These are phyloP conservation scores for Macrochelys suwanniensis DNA, from an alignment of 2,797 vertebrate genomes.

Conservation along the genomic window DNA sequence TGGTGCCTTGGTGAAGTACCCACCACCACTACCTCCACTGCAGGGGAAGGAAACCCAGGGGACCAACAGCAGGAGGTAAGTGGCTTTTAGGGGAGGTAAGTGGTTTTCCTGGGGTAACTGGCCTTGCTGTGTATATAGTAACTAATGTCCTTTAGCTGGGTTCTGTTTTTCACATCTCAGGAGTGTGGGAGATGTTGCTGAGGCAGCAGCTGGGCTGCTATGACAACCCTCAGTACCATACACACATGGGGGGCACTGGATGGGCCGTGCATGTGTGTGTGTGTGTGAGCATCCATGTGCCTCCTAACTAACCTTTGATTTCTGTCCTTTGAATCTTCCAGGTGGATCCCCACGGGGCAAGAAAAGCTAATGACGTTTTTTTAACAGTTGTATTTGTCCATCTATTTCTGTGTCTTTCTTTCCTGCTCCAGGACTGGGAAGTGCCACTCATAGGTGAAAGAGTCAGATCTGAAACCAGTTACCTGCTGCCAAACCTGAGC, in stretches of 20 bases:
- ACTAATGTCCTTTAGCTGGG: not conserved
- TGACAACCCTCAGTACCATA: not conserved
- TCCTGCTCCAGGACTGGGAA: conserved; percentile 5
- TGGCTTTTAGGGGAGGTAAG: not conserved
- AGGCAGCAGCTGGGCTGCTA: not conserved
- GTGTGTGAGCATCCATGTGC: not conserved
- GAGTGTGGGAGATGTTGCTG: not conserved
- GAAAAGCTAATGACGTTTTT: not conserved
- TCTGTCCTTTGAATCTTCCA: not conserved
- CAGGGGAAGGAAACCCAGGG: not conserved
- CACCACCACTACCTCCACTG: not conserved
- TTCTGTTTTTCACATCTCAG: not conserved
- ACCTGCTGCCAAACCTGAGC: conserved; percentile 55
- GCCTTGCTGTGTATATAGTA: not conserved
- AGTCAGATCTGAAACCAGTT: conserved; percentile 37
- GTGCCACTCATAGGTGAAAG: conserved; percentile 48
- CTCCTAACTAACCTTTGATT: not conserved
- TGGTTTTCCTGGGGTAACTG: not conserved
- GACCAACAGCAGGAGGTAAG: not conserved
- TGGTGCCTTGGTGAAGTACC: not conserved
- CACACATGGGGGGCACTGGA: not conserved
- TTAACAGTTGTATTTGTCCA: conserved; percentile 23
- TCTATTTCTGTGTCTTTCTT: conserved; percentile 7
- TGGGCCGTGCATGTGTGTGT: not conserved
- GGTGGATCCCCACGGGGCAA: not conserved